Evolutionary conservation across 2,113 vertebrate genomes (phyloP), one percentile per base, ranked within the genome.

Genomic region (Orthochromis indermauri): DNA sequence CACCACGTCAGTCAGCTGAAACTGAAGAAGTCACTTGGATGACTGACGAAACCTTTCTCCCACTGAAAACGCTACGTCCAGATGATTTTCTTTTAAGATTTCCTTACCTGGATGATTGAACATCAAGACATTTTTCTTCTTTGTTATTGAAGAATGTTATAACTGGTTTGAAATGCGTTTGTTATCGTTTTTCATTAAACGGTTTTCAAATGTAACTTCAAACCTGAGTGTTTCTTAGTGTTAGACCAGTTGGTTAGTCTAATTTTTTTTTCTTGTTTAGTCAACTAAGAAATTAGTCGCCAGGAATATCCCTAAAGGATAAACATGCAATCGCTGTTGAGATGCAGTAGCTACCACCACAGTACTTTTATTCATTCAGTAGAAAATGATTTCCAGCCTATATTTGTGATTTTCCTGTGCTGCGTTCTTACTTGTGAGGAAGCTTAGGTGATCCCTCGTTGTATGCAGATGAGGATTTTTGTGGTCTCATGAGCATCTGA

Each of bases 391-490:
- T 40, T 71, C n/a, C 35, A 40, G n/a, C 35, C 37, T 24, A 10
- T 47, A 45, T 49, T 31, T 13, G 37, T 35, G 37, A 47, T 61
- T 21, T 10, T 47, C 16, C 37, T n/a, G 17, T 57, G 6, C 17
- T 17, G 11, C 2, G 3, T 21, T 88, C 87, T 61, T 96, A 99
- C 98, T 96, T 98, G 96, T 99, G 97, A 3, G 98, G 98, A 71
- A 99, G 95, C 4, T 91, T 84, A 8, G 98, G 98, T 11, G 97
- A 98, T 19, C 98, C 97, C 5, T 97, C 97, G 0, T 21, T 95
- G 57, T 92, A 45, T 24, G 21, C 13, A 13, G 35, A 42, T 1
- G 92, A 57, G 79, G 90, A 76, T 68, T 95, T 97, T 66, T 95
- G 42, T 2, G 97, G 97, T 76, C 94, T 92, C 47, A 99, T 94